These are phyloP conservation scores for Synergus laeviventris DNA, from an alignment of 2,888 invertebrate genomes.

Conservation along the genomic window DNA sequence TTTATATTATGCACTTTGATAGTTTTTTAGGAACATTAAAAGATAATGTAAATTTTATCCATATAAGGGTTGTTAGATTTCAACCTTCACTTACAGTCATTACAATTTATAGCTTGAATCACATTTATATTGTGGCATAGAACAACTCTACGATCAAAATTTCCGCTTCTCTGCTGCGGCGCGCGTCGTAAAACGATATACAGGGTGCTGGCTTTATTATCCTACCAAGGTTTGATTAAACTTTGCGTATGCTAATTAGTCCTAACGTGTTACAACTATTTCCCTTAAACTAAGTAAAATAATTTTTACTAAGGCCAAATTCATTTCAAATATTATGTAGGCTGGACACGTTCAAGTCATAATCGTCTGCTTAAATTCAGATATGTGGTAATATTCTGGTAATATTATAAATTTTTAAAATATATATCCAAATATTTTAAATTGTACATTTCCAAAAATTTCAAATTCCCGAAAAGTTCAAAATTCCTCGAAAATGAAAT, in stretches of 20 bases:
- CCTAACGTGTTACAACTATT: no score
- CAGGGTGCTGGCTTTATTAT: background rate
- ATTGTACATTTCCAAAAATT: no score
- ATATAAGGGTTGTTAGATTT: background rate
- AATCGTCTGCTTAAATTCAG: no score
- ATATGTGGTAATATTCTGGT: no score
- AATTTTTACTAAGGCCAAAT: background rate
- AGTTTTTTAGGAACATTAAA: background rate
- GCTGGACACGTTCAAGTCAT: no score
- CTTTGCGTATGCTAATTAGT: background rate
- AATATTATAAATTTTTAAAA: no score
- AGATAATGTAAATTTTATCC: background rate
- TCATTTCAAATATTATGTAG: no score
- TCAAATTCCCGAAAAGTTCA: no score
- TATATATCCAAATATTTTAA: no score
- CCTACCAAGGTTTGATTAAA: background rate
- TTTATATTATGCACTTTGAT: no score
- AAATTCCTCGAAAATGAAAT: no score
- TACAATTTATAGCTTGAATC: background rate
- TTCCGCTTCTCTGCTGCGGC: slow-evolving; percentile 29
- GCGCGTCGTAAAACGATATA: slow-evolving; percentile 12
- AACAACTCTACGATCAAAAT: slow-evolving; percentile 18
- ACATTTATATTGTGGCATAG: slow-evolving; percentile 1
- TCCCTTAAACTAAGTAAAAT: background rate
- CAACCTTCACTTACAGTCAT: no score